Evolutionary conservation across 1,140 invertebrate genomes (phyloP), one percentile per base, ranked within the genome.

Genomic region (Cydia fagiglandana): DNA sequence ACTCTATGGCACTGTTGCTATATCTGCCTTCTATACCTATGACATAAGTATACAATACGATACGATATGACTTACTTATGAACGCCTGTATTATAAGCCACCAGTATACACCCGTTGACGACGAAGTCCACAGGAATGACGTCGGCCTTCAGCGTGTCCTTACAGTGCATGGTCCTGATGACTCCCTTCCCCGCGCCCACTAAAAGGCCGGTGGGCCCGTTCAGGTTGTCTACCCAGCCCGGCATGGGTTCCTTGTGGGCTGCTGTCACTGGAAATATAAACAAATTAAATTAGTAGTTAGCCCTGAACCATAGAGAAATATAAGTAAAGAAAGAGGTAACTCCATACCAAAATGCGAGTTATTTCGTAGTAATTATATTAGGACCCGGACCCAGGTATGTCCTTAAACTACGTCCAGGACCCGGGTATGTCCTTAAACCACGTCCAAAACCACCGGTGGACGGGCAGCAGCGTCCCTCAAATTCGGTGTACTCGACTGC

Each of bases 221-320:
- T 99, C 74, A 98, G 94, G 80, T 98, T 99, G 86, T 99, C 98
- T 17, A 99, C 96, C 98, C 98, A 99, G 28, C 98, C 97, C 0
- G 95, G 94, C 64, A 95, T 84, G 0, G 96, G 96, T 81, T 97
- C 96, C 79, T 95, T 95, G 6, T 81, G 77, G 0, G 90, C 83
- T 53, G 90, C 89, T 0, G 85, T 85, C 13, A 89, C 86, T 89
- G 80, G 4, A 82, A 86, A 68, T 84, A 85, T 75, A 93, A 90
- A n/a, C 81, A 74, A 93, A 85, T 68, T 41, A 41, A 41, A 41
- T 41, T 9, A 41, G 7, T 41, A 41, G 38, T 34, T n/a, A n/a
- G n/a, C n/a, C n/a, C n/a, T n/a, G n/a, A n/a, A n/a, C n/a, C n/a
- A n/a, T n/a, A n/a, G n/a, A n/a, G n/a, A n/a, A n/a, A n/a, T n/a